Conservation (phyloP, 2,797 vertebrate species). For the Pampus argenteus region DNA sequence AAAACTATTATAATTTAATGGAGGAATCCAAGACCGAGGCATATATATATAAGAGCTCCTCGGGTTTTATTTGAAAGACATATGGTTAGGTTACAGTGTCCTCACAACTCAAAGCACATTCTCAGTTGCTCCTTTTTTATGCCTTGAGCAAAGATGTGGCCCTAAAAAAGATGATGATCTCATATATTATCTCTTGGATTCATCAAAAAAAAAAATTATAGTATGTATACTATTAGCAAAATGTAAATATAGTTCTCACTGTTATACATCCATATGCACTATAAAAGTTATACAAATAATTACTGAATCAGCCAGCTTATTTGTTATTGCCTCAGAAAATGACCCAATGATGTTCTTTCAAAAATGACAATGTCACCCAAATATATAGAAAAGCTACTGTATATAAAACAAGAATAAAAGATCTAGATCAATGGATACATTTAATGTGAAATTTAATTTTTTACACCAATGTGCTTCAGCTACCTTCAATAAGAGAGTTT, state of each 20-base stretch:
- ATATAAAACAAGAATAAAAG: no score
- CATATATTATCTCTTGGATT: background rate
- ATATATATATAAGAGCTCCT: background rate
- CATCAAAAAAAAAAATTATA: background rate
- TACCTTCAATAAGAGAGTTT: no score
- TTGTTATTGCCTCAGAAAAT: background rate
- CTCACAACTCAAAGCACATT: background rate
- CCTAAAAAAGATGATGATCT: background rate
- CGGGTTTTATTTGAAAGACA: slow-evolving; percentile 23
- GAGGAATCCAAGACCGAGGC: background rate
- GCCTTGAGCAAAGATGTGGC: background rate
- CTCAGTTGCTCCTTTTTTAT: background rate
- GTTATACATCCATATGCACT: no score
- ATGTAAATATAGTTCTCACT: background rate
- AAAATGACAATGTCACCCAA: no score
- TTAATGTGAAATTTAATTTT: background rate
- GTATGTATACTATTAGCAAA: background rate
- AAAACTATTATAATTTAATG: slow-evolving; percentile 32
- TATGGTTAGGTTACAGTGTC: background rate
- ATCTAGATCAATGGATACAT: no score
- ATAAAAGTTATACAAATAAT: background rate
- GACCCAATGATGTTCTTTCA: no score
- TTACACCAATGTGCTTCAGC: background rate
- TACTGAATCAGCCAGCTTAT: background rate
- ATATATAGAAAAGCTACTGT: no score